phyloP scores from a whole-genome alignment of 1,140 invertebrate species.

The Dreissena rostriformis region DNA sequence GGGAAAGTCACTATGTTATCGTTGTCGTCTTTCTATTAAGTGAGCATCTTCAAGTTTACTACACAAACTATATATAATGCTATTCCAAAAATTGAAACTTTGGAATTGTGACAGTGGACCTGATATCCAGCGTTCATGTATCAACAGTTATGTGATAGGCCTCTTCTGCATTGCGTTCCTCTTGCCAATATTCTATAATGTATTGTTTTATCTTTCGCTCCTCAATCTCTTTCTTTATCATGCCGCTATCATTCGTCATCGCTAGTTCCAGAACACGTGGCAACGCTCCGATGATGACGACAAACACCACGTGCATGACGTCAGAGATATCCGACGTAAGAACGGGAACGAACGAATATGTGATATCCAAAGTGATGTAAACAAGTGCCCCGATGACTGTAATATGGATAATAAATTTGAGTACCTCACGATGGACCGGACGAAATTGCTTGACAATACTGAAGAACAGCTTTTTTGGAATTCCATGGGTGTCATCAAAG shows the following conservation, averaged over 20 bases:
- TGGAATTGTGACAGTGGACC: no score
- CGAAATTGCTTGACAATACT: neutral
- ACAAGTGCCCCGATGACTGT: no score
- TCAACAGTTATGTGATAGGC: no score
- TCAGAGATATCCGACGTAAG: constrained; percentile 16
- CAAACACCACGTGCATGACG: constrained; percentile 46
- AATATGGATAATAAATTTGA: neutral
- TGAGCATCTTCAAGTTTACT: no score
- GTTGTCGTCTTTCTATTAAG: no score
- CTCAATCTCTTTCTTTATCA: constrained; percentile 32
- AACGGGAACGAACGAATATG: neutral
- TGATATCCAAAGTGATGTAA: no score
- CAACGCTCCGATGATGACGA: constrained; percentile 28
- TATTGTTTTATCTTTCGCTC: neutral
- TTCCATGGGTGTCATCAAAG: neutral
- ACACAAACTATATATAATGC: no score
- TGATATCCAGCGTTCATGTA: no score
- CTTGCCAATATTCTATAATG: constrained; percentile 15
- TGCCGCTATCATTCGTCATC: constrained; percentile 1
- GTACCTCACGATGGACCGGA: constrained; percentile 22
- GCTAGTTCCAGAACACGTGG: constrained; percentile 30
- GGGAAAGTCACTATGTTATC: no score
- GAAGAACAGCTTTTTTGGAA: constrained; percentile 15
- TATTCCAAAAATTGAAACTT: no score
- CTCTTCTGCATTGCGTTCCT: no score